Conservation (phyloP, 2,113 vertebrate species). For the Falcunculus frontatus region DNA sequence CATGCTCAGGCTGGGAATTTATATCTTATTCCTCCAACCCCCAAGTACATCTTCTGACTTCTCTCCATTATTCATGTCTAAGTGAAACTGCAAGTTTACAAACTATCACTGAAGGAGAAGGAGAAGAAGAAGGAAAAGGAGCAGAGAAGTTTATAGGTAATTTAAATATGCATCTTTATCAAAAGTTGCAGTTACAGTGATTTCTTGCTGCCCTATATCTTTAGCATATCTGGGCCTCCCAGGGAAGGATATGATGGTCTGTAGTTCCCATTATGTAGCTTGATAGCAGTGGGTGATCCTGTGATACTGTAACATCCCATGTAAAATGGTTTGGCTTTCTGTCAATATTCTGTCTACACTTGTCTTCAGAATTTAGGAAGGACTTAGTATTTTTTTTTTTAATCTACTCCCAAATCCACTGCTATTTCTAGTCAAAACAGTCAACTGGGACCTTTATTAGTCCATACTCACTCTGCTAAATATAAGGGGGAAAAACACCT, state of each 20-base stretch:
- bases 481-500: background rate
- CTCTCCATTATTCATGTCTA: background rate
- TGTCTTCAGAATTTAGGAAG: background rate
- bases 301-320: background rate
- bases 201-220: background rate
- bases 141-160: background rate
- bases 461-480: background rate
- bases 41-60: background rate
- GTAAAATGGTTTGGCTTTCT: background rate
- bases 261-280: background rate
- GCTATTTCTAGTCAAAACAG: background rate
- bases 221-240: background rate
- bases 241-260: background rate
- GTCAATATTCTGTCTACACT: background rate
- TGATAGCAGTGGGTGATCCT: background rate
- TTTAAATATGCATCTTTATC: background rate
- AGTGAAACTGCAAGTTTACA: background rate
- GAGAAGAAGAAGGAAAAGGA: background rate
- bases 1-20: background rate
- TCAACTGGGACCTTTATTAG: background rate
- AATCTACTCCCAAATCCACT: background rate
- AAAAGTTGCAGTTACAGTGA: background rate
- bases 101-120: background rate
- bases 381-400: background rate
- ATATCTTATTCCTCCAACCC: background rate